Evolutionary conservation across 2,113 vertebrate species (phyloP).

Genomic region (Isurus oxyrinchus): DNA sequence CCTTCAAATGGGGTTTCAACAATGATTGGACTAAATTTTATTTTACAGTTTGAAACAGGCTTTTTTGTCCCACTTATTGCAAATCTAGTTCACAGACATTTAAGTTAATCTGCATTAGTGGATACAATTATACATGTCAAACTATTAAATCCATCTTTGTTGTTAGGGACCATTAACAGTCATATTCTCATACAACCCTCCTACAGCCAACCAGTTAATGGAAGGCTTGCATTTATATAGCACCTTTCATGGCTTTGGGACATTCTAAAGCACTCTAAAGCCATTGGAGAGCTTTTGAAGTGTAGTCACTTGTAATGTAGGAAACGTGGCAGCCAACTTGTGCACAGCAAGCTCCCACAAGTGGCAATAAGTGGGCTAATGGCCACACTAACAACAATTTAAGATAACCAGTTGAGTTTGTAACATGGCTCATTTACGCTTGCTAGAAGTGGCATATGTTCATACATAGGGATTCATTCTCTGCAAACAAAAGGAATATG

Average conservation of each 20-base stretch:
- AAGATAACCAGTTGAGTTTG: no score
- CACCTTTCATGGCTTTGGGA: background rate
- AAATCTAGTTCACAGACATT: background rate
- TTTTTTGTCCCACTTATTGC: background rate
- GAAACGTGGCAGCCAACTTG: background rate
- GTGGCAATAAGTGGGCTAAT: no score
- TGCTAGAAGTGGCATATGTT: no score
- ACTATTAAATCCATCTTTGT: background rate
- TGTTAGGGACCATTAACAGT: background rate
- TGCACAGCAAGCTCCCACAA: background rate
- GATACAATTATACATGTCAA: background rate
- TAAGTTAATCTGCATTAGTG: background rate
- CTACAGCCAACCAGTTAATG: background rate
- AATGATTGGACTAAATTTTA: slow-evolving; percentile 7
- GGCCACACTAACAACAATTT: no score
- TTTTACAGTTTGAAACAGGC: background rate
- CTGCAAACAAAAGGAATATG: no score
- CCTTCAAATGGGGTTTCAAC: background rate
- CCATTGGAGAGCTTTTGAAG: background rate
- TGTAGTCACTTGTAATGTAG: background rate
- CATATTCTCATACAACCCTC: background rate
- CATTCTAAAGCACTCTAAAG: background rate
- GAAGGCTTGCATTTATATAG: background rate
- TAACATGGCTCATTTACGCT: no score
- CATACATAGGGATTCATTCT: no score